Percentiles rank a stretch among this genome's conserved stretches.
These are phyloP conservation scores for Brachyalestes nurse DNA, from an alignment of 2,797 vertebrate species.

Conservation along the genomic window DNA sequence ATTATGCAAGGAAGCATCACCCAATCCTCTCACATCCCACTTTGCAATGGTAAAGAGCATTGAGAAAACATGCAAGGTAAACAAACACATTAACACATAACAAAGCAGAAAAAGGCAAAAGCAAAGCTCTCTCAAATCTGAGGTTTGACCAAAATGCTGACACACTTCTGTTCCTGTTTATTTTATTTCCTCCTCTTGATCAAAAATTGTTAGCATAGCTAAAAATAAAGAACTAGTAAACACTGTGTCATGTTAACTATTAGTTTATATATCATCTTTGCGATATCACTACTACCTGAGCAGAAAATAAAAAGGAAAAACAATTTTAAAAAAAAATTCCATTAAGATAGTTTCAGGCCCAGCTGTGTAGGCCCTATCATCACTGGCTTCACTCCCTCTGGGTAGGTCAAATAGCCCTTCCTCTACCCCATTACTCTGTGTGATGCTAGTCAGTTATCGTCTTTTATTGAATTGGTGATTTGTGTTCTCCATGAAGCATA, in stretches of 20 bases:
- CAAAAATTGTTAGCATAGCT: not conserved
- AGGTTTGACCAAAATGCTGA: not conserved
- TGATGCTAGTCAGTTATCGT: too few relatives aligned
- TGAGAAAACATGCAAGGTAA: slow-evolving; percentile 5
- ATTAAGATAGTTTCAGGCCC: too few relatives aligned
- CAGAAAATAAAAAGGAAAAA: not conserved
- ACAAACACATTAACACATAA: slow-evolving; percentile 10
- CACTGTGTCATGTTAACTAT: not conserved
- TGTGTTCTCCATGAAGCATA: too few relatives aligned
- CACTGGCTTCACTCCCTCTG: too few relatives aligned
- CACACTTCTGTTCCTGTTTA: not conserved
- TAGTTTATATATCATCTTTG: slow-evolving; percentile 2
- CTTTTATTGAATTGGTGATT: too few relatives aligned
- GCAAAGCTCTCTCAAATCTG: not conserved
- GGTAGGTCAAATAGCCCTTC: too few relatives aligned
- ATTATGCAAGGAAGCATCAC: slow-evolving; percentile 12
- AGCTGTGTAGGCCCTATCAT: too few relatives aligned
- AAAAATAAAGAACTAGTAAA: not conserved
- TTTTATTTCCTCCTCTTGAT: not conserved
- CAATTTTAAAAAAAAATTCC: too few relatives aligned
- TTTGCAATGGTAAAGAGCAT: slow-evolving; percentile 16
- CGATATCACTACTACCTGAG: not conserved
- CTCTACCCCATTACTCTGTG: too few relatives aligned
- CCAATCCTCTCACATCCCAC: slow-evolving; percentile 21
- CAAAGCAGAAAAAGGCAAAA: slow-evolving; percentile 2